Evolutionary conservation across 2,113 vertebrate genomes (phyloP).

Genomic region (Dasypus novemcinctus): DNA sequence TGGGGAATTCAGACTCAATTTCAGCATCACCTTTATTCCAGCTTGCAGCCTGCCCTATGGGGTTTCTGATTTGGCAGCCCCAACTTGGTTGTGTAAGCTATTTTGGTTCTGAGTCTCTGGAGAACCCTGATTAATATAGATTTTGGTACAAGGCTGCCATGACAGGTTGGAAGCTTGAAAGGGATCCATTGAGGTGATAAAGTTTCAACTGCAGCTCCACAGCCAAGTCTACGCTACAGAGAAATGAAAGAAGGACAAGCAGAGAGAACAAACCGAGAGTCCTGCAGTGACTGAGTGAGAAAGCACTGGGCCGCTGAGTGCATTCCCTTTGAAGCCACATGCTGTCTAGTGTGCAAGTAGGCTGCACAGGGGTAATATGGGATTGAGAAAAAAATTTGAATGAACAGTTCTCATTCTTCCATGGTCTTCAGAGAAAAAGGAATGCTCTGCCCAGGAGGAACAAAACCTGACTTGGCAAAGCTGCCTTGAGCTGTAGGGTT

Average conservation of each 20-base stretch:
- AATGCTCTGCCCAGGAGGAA: not conserved
- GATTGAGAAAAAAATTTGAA: not conserved
- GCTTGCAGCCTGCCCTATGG: too few species aligned
- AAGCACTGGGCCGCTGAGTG: not conserved
- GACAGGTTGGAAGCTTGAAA: not conserved
- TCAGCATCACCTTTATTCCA: too few species aligned
- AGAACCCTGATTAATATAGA: too few species aligned
- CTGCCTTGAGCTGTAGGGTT: not conserved
- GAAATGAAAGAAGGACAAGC: not conserved
- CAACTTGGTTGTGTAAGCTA: too few species aligned
- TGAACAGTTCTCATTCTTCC: not conserved
- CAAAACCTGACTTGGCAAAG: not conserved
- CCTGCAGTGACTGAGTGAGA: not conserved
- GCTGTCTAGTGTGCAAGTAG: not conserved
- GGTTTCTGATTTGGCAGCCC: too few species aligned
- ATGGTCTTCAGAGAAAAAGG: not conserved
- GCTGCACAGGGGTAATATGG: too few species aligned
- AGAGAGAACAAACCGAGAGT: not conserved
- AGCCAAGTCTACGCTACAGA: not conserved
- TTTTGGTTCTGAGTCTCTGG: too few species aligned
- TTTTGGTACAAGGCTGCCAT: too few species aligned
- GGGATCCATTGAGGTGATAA: not conserved
- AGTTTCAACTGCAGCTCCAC: not conserved
- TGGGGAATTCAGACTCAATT: too few species aligned
- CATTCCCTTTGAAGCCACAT: not conserved